Evolutionary conservation across 2,888 invertebrate genomes (phyloP).

Genomic region (Stegophylla sp.): DNA sequence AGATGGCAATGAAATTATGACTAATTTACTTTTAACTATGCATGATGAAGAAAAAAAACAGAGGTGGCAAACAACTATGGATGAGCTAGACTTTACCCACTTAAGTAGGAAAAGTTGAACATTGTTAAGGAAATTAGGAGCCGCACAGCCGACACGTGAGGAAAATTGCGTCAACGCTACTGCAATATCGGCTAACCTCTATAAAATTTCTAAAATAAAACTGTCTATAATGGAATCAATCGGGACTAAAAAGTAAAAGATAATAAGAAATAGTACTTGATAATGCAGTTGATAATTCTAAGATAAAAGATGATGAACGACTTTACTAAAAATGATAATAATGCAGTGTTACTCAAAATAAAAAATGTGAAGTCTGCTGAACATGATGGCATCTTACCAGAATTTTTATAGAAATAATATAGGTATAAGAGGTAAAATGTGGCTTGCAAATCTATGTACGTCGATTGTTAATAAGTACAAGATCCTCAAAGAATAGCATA

Average conservation of each 20-base stretch:
- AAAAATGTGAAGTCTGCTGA: neutral
- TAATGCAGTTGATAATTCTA: neutral
- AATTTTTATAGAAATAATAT: slow-evolving; percentile 14
- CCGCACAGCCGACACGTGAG: neutral
- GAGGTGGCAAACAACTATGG: slow-evolving; percentile 1
- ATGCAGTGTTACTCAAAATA: slow-evolving; percentile 9
- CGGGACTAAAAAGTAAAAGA: neutral
- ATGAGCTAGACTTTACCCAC: neutral
- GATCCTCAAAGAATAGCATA: neutral
- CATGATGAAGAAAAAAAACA: neutral
- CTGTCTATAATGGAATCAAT: slow-evolving; percentile 3
- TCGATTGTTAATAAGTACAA: slow-evolving; percentile 6
- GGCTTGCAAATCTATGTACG: slow-evolving; percentile 9
- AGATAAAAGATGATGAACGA: neutral
- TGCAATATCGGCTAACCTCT: slow-evolving; percentile 9
- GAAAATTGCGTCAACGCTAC: slow-evolving; percentile 6
- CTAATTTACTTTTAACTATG: neutral
- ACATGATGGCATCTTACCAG: neutral
- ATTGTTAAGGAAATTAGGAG: slow-evolving; percentile 2
- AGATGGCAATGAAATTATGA: neutral
- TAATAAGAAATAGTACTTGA: neutral
- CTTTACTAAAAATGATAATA: neutral
- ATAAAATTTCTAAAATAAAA: slow-evolving; percentile 6
- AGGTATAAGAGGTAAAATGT: slow-evolving; percentile 5
- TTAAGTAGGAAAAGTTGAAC: neutral